Evolutionary conservation across 2,113 vertebrate genomes (phyloP).

Genomic region (Leucoraja erinaceus): DNA sequence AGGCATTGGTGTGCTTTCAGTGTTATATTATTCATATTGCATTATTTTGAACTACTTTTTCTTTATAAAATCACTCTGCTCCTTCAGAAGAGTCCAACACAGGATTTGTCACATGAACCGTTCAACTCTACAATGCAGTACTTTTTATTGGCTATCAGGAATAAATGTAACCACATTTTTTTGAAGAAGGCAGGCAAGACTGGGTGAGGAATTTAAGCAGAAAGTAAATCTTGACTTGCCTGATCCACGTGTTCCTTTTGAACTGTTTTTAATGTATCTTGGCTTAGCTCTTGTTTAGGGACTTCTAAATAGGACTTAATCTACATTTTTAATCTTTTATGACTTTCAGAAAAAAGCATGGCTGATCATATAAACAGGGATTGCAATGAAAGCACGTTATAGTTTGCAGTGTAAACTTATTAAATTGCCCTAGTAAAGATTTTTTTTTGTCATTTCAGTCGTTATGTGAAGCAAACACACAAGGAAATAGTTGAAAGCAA

Average conservation of each 20-base stretch:
- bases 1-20: too few relatives aligned
- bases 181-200: neutral
- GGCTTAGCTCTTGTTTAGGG: neutral
- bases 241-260: neutral
- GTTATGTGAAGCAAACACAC: slow-evolving; percentile 74
- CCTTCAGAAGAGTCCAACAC: neutral
- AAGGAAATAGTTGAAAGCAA: slow-evolving; percentile 51
- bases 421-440: neutral
- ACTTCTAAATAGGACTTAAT: neutral
- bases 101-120: neutral
- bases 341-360: neutral
- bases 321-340: neutral
- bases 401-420: neutral
- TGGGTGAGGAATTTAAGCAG: neutral
- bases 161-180: neutral
- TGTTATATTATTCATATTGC: too few relatives aligned
- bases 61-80: neutral
- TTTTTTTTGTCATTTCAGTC: slow-evolving; percentile 55
- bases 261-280: neutral
- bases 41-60: neutral
- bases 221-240: neutral
- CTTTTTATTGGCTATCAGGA: neutral
- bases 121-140: neutral
- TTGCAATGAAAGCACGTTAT: neutral
- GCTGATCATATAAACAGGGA: neutral